Evolutionary conservation across 1,140 invertebrate genomes (phyloP).

Genomic region (Drosophila orosa): DNA sequence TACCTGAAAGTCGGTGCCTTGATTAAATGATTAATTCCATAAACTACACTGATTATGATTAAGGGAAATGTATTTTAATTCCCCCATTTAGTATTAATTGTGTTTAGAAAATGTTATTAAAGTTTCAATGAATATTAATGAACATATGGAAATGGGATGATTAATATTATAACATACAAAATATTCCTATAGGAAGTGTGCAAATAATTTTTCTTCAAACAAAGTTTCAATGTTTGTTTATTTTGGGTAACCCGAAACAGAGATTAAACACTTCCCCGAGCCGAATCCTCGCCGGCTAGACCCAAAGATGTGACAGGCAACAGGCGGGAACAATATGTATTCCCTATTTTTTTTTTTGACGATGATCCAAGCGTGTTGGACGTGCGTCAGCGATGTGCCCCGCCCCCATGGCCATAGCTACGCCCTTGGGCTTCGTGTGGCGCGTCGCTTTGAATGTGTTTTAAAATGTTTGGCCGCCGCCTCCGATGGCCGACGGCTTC

Average conservation of each 20-base stretch:
- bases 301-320: constrained; percentile 43
- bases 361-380: constrained; percentile 33
- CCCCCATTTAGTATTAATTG: no score
- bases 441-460: constrained; percentile 45
- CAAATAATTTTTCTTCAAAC: constrained; percentile 12
- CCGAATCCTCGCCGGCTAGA: constrained; percentile 19
- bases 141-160: neutral
- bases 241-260: constrained; percentile 32
- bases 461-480: constrained; percentile 52
- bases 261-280: constrained; percentile 34
- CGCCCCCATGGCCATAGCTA: constrained; percentile 3
- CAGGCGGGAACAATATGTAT: constrained; percentile 38
- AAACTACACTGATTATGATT: no score
- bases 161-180: neutral
- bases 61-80: no score
- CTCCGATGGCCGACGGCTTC: constrained; percentile 35
- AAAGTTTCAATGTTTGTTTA: constrained; percentile 18
- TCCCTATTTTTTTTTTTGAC: constrained; percentile 4
- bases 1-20: no score
- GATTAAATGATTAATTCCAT: no score
- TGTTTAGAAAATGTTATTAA: neutral
- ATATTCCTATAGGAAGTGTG: neutral
- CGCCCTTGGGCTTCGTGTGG: constrained; percentile 37
- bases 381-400: constrained; percentile 49
- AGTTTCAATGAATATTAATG: constrained; percentile 2